phyloP scores from a whole-genome alignment of 2,113 vertebrate species.

The Chlamydotis undulata region DNA sequence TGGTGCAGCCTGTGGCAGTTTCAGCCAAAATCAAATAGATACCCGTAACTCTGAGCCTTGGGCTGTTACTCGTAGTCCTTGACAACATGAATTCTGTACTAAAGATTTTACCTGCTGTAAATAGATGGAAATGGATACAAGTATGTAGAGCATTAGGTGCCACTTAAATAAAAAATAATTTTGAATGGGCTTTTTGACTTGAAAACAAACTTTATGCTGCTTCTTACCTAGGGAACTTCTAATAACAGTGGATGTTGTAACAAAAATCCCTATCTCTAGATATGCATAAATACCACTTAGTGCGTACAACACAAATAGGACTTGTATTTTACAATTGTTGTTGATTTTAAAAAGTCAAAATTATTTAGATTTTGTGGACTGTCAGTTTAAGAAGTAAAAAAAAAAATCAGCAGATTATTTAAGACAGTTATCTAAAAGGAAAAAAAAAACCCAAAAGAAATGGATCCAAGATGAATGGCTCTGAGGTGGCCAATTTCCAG shows the following conservation, averaged over 20 bases:
- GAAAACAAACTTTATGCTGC: background rate
- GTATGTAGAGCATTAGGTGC: background rate
- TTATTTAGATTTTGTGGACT: background rate
- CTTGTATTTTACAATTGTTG: background rate
- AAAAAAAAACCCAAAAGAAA: too few relatives aligned
- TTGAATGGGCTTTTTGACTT: background rate
- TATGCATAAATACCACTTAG: background rate
- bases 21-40: background rate
- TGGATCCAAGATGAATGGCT: background rate
- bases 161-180: background rate
- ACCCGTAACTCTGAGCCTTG: background rate
- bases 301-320: background rate
- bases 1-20: background rate
- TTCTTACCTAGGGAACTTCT: background rate
- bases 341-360: background rate
- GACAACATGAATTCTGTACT: background rate
- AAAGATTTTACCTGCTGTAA: background rate
- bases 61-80: background rate
- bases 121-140: background rate
- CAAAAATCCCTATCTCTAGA: background rate
- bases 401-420: background rate
- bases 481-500: background rate
- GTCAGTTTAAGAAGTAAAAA: background rate
- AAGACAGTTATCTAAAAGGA: background rate
- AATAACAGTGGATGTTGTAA: background rate